Evolutionary conservation across 2,797 vertebrate genomes (phyloP), one percentile per base, ranked within the genome.

Genomic region (Siniperca scherzeri): DNA sequence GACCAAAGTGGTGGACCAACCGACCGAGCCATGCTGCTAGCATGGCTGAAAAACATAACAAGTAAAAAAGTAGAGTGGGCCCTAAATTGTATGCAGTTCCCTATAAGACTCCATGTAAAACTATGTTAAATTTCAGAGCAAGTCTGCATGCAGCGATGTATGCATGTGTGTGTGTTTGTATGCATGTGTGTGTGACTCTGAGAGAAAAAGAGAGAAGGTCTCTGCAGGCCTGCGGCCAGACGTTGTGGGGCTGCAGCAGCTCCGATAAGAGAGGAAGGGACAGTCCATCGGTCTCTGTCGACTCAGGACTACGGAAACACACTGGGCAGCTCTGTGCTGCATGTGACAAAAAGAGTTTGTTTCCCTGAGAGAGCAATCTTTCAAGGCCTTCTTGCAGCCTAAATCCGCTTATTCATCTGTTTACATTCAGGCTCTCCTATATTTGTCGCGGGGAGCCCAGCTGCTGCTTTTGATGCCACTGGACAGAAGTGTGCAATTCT

Each of bases 181-280:
- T 33, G 64, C 3, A 30, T 27, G 21, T 77, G 48, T 36, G 68
- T 77, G 67, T 42, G 68, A 52, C 57, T 74, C n/a, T 13, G 33
- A 69, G 66, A 81, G 70, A 65, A 72, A 68, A 67, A 21, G 62
- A 70, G 79, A 77, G 78, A 68, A 72, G 50, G 85, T 91, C 82
- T 83, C 78, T 59, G 78, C 77, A 89, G 90, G 89, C 87, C 81
- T 77, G 82, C 81, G 88, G 90, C 92, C 90, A 92, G 88, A 82
- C 71, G 22, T 73, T 73, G 74, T 62, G 76, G 73, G 81, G 85
- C 94, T 95, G 94, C 89, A 87, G 89, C 83, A 66, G 78, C 77
- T 72, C 84, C 66, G 94, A 95, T 95, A 95, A 94, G 92, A 90
- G 71, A 87, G 80, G 82, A 87, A 65, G 82, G 78, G 87, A 90